Percentiles rank a stretch among this genome's conserved stretches.
Conservation (phyloP, 2,888 invertebrate species). For the Osmoderma eremita region DNA sequence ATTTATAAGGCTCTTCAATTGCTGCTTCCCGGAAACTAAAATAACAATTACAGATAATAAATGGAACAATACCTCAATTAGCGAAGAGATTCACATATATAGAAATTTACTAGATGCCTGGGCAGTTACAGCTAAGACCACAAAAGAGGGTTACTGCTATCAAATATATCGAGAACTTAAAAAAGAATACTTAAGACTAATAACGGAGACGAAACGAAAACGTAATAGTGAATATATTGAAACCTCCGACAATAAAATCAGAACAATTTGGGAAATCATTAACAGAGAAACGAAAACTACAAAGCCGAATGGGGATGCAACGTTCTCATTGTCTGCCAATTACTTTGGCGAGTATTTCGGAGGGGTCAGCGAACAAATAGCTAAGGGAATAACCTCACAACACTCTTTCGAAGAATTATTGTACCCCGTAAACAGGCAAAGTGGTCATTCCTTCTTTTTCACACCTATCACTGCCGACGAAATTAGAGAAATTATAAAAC, state of each 20-base stretch:
- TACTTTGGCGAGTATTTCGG: no score
- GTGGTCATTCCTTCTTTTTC: no score
- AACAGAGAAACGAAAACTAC: background rate
- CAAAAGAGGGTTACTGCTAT: background rate
- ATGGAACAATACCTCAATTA: background rate
- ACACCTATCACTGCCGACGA: no score
- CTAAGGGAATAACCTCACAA: no score
- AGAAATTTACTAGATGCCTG: background rate
- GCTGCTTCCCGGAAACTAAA: background rate
- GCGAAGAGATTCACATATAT: background rate
- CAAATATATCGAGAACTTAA: slow-evolving; percentile 1
- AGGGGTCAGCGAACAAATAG: no score
- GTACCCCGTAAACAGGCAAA: no score
- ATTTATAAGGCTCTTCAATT: background rate
- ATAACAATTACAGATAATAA: background rate
- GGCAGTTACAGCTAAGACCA: background rate
- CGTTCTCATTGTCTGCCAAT: no score
- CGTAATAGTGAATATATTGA: background rate
- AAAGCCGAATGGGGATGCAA: no score
- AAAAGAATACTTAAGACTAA: background rate
- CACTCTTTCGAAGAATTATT: no score
- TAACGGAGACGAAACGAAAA: slow-evolving; percentile 1
- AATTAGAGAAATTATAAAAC: no score
- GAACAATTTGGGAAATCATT: background rate
- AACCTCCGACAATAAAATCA: background rate